Conservation (phyloP, 2,113 vertebrate genomes). For the Centropus bengalensis region DNA sequence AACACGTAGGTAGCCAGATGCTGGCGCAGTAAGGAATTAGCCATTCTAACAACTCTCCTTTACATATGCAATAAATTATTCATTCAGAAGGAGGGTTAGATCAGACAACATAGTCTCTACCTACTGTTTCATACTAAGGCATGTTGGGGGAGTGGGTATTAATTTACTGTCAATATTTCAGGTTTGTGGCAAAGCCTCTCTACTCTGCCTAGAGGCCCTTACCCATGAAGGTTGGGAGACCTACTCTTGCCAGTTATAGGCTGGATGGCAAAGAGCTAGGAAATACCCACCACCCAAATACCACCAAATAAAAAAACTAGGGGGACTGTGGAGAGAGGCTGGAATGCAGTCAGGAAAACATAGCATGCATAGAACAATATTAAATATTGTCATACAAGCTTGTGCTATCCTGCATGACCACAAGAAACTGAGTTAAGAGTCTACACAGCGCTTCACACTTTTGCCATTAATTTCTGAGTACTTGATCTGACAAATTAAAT, state of each 20-base stretch:
- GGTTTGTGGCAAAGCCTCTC: neutral
- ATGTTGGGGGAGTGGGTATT: neutral
- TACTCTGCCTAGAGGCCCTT: neutral
- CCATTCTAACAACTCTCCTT: neutral
- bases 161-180: neutral
- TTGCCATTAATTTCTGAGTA: neutral
- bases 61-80: neutral
- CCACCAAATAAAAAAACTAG: accelerated
- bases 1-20: neutral
- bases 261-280: neutral
- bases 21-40: neutral
- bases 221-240: neutral
- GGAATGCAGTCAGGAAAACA: neutral
- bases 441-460: neutral
- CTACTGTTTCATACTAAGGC: neutral
- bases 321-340: neutral
- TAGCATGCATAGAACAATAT: neutral
- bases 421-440: neutral
- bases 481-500: neutral
- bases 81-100: neutral
- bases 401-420: neutral
- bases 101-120: neutral
- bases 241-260: neutral
- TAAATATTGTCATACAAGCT: neutral
- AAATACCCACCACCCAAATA: neutral